These are phyloP conservation scores for Phaethornis superciliosus DNA, from an alignment of 2,113 vertebrate genomes.

Conservation along the genomic window DNA sequence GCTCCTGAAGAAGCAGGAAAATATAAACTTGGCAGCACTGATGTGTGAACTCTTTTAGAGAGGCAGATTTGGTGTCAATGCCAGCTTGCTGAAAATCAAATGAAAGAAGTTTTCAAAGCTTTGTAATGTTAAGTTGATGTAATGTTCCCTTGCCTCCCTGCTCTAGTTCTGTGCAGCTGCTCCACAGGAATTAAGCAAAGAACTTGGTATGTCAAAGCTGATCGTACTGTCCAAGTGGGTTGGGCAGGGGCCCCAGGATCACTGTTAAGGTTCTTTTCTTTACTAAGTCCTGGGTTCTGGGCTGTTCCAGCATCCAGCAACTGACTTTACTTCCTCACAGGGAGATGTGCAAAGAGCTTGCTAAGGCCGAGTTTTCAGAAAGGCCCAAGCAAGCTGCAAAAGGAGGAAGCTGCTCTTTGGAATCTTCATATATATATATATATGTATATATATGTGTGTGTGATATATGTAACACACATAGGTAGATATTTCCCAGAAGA, in stretches of 20 bases:
- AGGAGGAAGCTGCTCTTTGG: not conserved
- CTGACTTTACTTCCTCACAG: not conserved
- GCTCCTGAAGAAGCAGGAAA: conserved; percentile 34
- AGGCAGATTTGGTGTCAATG: accelerated
- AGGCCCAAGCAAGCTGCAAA: not conserved
- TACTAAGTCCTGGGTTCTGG: not conserved
- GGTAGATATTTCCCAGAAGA: not conserved
- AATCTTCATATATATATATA: not conserved
- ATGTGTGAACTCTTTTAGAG: not conserved
- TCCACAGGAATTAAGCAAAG: not conserved
- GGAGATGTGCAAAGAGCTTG: not conserved
- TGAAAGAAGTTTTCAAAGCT: not conserved
- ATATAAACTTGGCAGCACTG: conserved; percentile 1
- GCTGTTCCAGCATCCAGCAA: not conserved
- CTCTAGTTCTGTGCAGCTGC: not conserved
- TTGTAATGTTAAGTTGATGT: not conserved
- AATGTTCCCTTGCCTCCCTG: not conserved
- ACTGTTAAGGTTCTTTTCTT: not conserved
- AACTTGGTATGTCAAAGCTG: not conserved
- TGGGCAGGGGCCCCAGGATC: not conserved
- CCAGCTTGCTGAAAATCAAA: not conserved
- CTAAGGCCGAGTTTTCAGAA: not conserved
- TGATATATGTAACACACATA: not conserved
- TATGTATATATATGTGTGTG: not conserved
- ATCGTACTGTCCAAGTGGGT: not conserved